A percentile compares a stretch with the other conserved stretches of the same genome.
Conservation (phyloP, 2,888 invertebrate genomes). For the Myopa tessellatipennis region DNA sequence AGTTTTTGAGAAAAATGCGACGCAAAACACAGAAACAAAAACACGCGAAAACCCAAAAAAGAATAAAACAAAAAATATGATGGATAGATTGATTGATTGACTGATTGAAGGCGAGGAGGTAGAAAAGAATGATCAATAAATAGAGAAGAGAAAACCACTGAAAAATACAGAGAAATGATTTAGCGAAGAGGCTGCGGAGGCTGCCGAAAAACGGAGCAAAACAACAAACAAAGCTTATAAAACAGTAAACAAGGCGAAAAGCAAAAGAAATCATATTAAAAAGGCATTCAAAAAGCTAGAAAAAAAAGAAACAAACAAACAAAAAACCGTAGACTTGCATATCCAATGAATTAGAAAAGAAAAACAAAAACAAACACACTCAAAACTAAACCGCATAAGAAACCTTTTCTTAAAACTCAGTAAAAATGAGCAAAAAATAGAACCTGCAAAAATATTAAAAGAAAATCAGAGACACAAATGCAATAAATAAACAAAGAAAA, state of each 20-base stretch:
- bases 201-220: too few species aligned
- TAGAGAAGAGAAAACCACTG: neutral
- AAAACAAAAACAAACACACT: conserved; percentile 22
- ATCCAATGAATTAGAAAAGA: conserved; percentile 32
- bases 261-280: neutral
- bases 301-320: conserved; percentile 23
- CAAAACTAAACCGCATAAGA: neutral
- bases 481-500: conserved; percentile 23
- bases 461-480: neutral
- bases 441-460: neutral
- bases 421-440: neutral
- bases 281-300: neutral
- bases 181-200: neutral
- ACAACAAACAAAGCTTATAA: neutral
- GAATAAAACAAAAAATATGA: conserved; percentile 31
- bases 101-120: too few species aligned
- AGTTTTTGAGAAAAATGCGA: conserved; percentile 34
- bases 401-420: neutral
- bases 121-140: conserved; percentile 23
- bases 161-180: neutral
- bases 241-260: neutral
- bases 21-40: conserved; percentile 27
- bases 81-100: too few species aligned
- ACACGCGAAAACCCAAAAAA: conserved; percentile 37
- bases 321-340: conserved; percentile 36